Evolutionary conservation across 2,888 invertebrate genomes (phyloP), one percentile per base, ranked within the genome.

Genomic region (Thera britannica): DNA sequence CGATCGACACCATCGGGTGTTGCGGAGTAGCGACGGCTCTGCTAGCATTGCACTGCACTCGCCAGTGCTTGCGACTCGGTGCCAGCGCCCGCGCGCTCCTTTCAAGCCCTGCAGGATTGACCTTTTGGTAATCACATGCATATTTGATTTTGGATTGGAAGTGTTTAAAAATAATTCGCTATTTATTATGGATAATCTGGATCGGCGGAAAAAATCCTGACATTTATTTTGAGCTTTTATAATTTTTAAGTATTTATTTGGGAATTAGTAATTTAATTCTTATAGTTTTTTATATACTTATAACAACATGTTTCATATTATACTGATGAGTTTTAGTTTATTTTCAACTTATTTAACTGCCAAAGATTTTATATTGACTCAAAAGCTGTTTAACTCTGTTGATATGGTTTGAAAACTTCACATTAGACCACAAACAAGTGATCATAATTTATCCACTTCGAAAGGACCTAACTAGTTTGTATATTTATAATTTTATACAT

Each of bases 11-110:
- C 5, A 38, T 70, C 87, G 89, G 65, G 70, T 66, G 63, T 83
- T 79, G 77, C 81, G 88, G 89, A 91, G 91, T 91, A 41, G 7
- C 41, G 41, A 41, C 41, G 41, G 90, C 91, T 89, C 79, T 84
- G 81, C 8, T 12, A 87, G 87, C 74, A 84, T 80, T 80, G 79
- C 61, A 79, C 77, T 71, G 76, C 62, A 72, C 68, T 72, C 78
- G 77, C 73, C 65, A 65, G 68, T 72, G 71, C 75, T 72, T 76
- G 75, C 76, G 76, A 80, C 83, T 83, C 81, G 80, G 73, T 80
- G 79, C 79, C 78, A 77, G 81, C 81, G 83, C 79, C 79, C 79
- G 73, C 76, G 78, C 78, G 79, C 76, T 77, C 75, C 78, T 68
- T 70, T 63, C 75, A 72, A 62, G 75, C 71, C 62, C 68, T 65